Conservation (phyloP, 1,140 invertebrate species). For the Orchestia grillus region DNA sequence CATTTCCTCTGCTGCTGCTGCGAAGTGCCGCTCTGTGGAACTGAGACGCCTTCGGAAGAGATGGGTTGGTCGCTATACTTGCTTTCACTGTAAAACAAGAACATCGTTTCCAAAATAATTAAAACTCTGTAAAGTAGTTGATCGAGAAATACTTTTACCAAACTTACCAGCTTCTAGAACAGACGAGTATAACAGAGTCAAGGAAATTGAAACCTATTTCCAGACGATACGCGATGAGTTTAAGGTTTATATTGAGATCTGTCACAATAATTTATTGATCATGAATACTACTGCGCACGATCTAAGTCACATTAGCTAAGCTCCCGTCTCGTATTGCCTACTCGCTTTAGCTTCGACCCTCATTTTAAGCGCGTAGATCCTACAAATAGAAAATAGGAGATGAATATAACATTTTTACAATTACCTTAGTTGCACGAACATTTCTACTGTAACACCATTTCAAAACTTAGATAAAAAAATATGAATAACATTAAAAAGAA, state of each 20-base stretch:
- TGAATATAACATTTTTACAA: too few relatives aligned
- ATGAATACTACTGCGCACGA: background rate
- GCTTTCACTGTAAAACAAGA: background rate
- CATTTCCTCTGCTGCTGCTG: background rate
- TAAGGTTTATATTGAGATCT: too few relatives aligned
- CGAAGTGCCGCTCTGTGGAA: background rate
- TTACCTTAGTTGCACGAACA: too few relatives aligned
- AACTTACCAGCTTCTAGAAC: background rate
- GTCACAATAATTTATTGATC: background rate
- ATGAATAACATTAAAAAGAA: too few relatives aligned
- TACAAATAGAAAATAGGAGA: too few relatives aligned
- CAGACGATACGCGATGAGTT: too few relatives aligned
- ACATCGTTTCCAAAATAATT: background rate
- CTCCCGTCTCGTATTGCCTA: background rate
- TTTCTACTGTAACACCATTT: too few relatives aligned
- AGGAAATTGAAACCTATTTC: background rate
- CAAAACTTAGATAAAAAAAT: too few relatives aligned
- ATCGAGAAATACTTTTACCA: background rate
- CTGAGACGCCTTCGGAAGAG: background rate
- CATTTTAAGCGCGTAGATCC: too few relatives aligned
- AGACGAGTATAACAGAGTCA: background rate
- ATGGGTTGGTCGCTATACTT: background rate
- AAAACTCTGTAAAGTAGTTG: background rate
- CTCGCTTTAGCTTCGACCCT: too few relatives aligned
- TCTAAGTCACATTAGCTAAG: background rate